Percentiles rank a stretch among this genome's conserved stretches.
These are phyloP conservation scores for Pseudomugil tenellus DNA, from an alignment of 2,797 vertebrate species.

Conservation along the genomic window DNA sequence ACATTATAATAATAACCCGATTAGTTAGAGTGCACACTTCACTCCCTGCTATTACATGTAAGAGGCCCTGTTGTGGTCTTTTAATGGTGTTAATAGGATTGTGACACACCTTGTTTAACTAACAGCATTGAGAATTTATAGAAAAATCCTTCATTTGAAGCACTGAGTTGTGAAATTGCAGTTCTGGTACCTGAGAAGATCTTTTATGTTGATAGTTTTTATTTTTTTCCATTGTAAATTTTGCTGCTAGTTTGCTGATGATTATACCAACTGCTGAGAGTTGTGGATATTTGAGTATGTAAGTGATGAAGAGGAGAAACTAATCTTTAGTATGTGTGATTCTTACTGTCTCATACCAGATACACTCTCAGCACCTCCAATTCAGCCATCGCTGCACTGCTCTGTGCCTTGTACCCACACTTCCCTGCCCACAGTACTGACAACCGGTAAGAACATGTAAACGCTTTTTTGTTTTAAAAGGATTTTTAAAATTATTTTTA, in stretches of 20 bases:
- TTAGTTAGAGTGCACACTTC: slow-evolving; percentile 51
- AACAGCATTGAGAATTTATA: slow-evolving; percentile 3
- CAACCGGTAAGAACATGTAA: slow-evolving; percentile 86
- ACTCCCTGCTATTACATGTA: slow-evolving; percentile 49
- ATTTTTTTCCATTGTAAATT: background rate
- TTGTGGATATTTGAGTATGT: background rate
- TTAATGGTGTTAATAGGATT: slow-evolving; percentile 23
- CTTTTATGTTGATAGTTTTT: background rate
- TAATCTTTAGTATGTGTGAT: slow-evolving; percentile 1
- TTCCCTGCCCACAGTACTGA: slow-evolving; percentile 98
- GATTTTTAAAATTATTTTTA: too few species aligned
- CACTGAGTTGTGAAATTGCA: background rate
- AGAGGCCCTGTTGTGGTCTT: slow-evolving; percentile 40
- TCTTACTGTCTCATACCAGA: slow-evolving; percentile 70
- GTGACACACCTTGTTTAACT: slow-evolving; percentile 34
- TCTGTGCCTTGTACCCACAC: slow-evolving; percentile 96
- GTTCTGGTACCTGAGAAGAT: background rate
- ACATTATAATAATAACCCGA: slow-evolving; percentile 43
- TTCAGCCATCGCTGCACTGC: slow-evolving; percentile 94
- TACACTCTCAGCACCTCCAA: slow-evolving; percentile 96
- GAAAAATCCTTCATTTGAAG: slow-evolving; percentile 8
- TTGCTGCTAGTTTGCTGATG: slow-evolving; percentile 2
- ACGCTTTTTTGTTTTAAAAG: background rate
- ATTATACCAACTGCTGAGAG: background rate
- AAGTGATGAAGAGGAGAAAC: background rate